A percentile compares a stretch with the other conserved stretches of the same genome.
These are phyloP conservation scores for Spongia lamella DNA, from an alignment of 37 sponge, comb jelly and placozoan genomes.

Conservation along the genomic window DNA sequence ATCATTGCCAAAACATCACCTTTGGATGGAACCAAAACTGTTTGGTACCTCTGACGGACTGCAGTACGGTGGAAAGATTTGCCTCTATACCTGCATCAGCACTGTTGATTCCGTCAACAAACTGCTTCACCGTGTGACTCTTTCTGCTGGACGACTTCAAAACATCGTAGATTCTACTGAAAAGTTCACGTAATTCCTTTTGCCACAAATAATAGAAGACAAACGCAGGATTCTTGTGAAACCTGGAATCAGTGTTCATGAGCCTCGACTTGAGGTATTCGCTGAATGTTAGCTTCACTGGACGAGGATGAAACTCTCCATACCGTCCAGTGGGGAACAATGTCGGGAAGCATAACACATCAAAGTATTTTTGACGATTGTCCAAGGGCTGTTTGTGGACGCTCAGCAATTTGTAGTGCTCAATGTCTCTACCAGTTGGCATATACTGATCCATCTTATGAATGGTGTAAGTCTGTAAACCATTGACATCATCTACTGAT, in stretches of 20 bases:
- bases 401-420: constrained; percentile 48
- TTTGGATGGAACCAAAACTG: constrained; percentile 20
- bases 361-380: constrained; percentile 32
- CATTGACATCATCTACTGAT: constrained; percentile 23
- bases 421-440: constrained; percentile 36
- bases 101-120: background rate
- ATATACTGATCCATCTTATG: constrained; percentile 22
- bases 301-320: constrained; percentile 1
- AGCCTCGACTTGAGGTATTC: constrained; percentile 54
- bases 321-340: constrained; percentile 31
- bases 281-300: constrained; percentile 11
- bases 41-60: constrained; percentile 25
- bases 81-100: constrained; percentile 28
- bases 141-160: constrained; percentile 14
- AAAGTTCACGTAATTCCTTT: too few relatives aligned
- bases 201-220: too few relatives aligned
- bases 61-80: constrained; percentile 33
- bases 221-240: too few relatives aligned
- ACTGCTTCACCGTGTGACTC: too few relatives aligned
- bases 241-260: too few relatives aligned
- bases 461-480: constrained; percentile 54
- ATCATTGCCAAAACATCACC: constrained; percentile 53
- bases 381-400: constrained; percentile 38
- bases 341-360: constrained; percentile 36
- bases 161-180: too few relatives aligned